Evolutionary conservation across 2,113 vertebrate genomes (phyloP).

Genomic region (Ginglymostoma cirratum): DNA sequence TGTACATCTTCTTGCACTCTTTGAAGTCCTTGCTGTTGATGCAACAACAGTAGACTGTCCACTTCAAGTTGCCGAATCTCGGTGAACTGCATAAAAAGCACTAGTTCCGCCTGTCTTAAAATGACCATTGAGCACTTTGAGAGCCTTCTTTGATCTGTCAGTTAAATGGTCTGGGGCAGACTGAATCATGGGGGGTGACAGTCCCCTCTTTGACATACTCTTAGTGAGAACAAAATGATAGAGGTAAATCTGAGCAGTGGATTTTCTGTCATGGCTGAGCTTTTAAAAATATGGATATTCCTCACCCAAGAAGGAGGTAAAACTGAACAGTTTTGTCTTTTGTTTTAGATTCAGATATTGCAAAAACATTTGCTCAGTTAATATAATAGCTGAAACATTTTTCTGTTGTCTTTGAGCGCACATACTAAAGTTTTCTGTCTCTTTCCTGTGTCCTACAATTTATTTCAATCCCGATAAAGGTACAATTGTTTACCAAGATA

Average conservation of each 20-base stretch:
- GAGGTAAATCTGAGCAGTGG: neutral
- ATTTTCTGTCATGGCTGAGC: neutral
- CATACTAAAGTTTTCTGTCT: neutral
- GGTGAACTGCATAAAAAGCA: neutral
- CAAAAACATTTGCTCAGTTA: neutral
- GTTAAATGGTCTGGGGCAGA: neutral
- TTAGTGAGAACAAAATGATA: neutral
- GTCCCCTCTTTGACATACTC: neutral
- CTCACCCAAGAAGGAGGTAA: neutral
- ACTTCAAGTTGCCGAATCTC: neutral
- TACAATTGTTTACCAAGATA: neutral
- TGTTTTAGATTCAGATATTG: neutral
- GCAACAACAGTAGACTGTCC: neutral
- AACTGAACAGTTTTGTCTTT: neutral
- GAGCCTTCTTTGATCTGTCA: neutral
- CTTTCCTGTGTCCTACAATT: neutral
- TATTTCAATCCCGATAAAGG: neutral
- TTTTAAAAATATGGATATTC: neutral
- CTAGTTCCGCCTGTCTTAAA: neutral
- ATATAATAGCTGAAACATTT: neutral
- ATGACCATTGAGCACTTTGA: neutral
- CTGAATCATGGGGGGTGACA: neutral
- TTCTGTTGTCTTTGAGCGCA: neutral
- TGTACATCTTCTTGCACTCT: neutral
- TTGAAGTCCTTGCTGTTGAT: neutral